Evolutionary conservation across 2,113 vertebrate genomes (phyloP), one percentile per base, ranked within the genome.

Genomic region (Jaculus jaculus): DNA sequence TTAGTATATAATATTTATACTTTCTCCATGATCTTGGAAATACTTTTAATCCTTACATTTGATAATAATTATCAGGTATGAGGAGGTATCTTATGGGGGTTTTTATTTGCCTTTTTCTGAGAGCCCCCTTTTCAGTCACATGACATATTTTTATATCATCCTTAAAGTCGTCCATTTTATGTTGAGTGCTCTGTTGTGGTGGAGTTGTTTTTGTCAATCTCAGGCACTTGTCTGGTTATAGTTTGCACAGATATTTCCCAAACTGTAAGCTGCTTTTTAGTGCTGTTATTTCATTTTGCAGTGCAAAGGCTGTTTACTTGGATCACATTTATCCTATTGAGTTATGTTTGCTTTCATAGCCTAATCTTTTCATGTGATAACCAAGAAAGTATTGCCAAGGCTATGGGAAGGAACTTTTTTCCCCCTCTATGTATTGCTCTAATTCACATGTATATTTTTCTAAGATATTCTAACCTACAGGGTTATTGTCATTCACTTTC

Each of bases 401-500:
- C 15, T 54, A 82, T 39, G 11, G 63, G 23, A 65, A 82, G 7
- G 58, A 77, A 7, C n/a, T n/a, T 78, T 58, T 78, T 47, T 78
- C 18, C n/a, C n/a, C n/a, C n/a, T n/a, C 30, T 58, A 17, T 58
- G 18, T 58, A 54, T 23, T n/a, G 16, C n/a, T n/a, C 54, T n/a
- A 4, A 21, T 78, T n/a, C 51, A 30, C 26, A n/a, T n/a, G 26
- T 42, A n/a, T 42, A 82, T 79, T 86, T 65, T 66, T 91, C 58
- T 20, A 84, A 87, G 17, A 69, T 78, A 3, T 82, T 93, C 1
- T 86, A 86, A 79, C 34, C 7, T 87, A 0, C 7, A 21, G 47
- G 32, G 54, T 89, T 87, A 82, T 60, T 84, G 81, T 80, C 87
- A 75, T 5, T 74, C 60, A 60, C 63, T 89, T 17, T 89, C 90